These are phyloP conservation scores for Falco punctatus DNA, from an alignment of 2,113 vertebrate species.

Conservation along the genomic window DNA sequence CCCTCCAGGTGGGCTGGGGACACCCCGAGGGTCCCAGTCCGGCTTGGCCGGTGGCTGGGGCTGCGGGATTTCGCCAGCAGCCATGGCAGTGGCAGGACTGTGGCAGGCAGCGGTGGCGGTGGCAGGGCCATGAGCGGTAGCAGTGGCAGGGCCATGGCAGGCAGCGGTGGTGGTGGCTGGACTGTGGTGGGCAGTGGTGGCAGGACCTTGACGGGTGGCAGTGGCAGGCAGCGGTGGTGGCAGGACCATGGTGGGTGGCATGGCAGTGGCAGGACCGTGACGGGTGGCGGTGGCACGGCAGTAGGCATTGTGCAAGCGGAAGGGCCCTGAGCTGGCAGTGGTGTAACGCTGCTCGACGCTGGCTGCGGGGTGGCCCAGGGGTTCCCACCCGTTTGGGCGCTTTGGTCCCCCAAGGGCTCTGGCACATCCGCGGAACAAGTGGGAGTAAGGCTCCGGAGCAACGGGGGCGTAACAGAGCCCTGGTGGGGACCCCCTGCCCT, in stretches of 20 bases:
- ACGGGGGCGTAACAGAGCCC: accelerated
- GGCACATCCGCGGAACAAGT: accelerated
- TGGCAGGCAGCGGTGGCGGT: neutral
- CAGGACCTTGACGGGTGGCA: neutral
- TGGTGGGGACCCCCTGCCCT: neutral
- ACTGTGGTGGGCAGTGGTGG: neutral
- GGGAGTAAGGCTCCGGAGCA: accelerated
- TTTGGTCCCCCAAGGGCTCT: neutral
- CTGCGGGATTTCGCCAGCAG: accelerated
- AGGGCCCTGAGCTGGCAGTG: neutral
- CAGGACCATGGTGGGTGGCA: too few species aligned
- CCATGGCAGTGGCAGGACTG: neutral
- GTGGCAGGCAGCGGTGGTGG: neutral
- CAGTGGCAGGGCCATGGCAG: neutral
- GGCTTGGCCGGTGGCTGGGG: neutral
- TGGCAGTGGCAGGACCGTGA: too few species aligned
- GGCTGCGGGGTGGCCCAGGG: accelerated
- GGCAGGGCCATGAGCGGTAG: neutral
- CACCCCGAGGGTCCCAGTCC: neutral
- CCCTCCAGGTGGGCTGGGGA: neutral
- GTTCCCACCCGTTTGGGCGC: neutral
- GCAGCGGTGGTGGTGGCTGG: too few species aligned
- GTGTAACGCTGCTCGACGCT: accelerated
- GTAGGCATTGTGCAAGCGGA: neutral
- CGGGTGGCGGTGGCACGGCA: neutral